Evolutionary conservation across 1,140 invertebrate genomes (phyloP).

Genomic region (Stenopsyche tienmushanensis): DNA sequence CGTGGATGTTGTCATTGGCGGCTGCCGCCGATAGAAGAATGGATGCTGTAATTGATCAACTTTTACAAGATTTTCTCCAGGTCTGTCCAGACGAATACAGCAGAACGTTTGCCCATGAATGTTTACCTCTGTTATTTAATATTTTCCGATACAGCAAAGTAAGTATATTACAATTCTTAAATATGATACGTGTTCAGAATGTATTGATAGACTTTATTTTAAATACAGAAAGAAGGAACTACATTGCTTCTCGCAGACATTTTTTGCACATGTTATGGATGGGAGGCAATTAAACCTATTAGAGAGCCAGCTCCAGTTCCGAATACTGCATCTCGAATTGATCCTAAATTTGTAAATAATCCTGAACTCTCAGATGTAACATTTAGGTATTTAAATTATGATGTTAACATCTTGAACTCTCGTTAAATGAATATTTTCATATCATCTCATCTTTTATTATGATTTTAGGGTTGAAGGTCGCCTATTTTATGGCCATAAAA

Average conservation of each 20-base stretch:
- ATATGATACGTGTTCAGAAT: constrained; percentile 6
- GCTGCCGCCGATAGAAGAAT: constrained; percentile 80
- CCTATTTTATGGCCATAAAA: constrained; percentile 93
- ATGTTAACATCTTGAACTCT: neutral
- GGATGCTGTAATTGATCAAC: constrained; percentile 84
- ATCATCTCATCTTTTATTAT: constrained; percentile 34
- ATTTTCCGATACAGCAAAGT: constrained; percentile 90
- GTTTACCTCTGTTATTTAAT: constrained; percentile 83
- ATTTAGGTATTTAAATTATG: constrained; percentile 60
- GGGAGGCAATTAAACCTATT: constrained; percentile 79
- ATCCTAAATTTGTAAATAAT: constrained; percentile 91
- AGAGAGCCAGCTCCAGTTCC: constrained; percentile 68
- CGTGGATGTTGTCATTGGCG: constrained; percentile 87
- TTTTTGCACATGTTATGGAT: constrained; percentile 85
- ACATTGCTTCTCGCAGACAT: constrained; percentile 85
- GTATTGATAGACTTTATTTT: neutral
- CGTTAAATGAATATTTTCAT: constrained; percentile 1
- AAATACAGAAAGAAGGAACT: constrained; percentile 78
- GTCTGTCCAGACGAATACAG: constrained; percentile 83
- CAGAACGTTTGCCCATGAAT: constrained; percentile 85
- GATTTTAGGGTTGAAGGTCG: constrained; percentile 82
- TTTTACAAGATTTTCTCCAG: constrained; percentile 87
- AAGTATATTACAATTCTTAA: constrained; percentile 40
- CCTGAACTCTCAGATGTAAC: constrained; percentile 88
- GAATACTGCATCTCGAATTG: constrained; percentile 67